Percentiles rank a stretch among this genome's conserved stretches.
Conservation (phyloP, 2,888 invertebrate species). For the Apodemia zela region DNA sequence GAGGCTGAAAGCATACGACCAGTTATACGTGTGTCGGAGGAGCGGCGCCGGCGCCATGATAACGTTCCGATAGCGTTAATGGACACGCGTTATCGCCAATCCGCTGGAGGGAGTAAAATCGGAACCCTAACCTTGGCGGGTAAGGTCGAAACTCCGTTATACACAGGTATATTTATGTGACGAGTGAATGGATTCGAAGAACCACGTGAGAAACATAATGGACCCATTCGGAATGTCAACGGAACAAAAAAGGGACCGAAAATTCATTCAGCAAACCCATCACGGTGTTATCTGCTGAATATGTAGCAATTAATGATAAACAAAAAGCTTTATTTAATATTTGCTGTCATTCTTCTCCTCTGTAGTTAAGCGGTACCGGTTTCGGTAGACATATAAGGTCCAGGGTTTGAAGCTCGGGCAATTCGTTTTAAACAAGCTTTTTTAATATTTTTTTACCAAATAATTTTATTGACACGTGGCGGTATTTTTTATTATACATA, state of each 20-base stretch:
- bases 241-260: constrained; percentile 52
- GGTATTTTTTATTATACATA: too few species aligned
- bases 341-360: not conserved
- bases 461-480: too few species aligned
- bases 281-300: constrained; percentile 24
- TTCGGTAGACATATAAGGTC: not conserved
- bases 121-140: constrained; percentile 27
- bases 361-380: not conserved
- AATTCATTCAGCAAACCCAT: constrained; percentile 47
- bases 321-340: constrained; percentile 3
- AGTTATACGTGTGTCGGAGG: constrained; percentile 48
- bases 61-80: constrained; percentile 72
- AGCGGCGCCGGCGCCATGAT: constrained; percentile 73
- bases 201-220: constrained; percentile 64
- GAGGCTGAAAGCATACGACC: constrained; percentile 48
- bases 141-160: constrained; percentile 46
- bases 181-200: constrained; percentile 72
- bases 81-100: constrained; percentile 67
- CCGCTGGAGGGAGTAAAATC: constrained; percentile 39
- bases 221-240: constrained; percentile 63
- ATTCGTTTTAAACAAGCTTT: not conserved
- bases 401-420: not conserved
- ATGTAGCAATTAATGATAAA: constrained; percentile 14
- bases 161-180: constrained; percentile 42
- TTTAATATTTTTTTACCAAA: too few species aligned